phyloP scores from a whole-genome alignment of 2,797 vertebrate species.

The Rallus crepitans region DNA sequence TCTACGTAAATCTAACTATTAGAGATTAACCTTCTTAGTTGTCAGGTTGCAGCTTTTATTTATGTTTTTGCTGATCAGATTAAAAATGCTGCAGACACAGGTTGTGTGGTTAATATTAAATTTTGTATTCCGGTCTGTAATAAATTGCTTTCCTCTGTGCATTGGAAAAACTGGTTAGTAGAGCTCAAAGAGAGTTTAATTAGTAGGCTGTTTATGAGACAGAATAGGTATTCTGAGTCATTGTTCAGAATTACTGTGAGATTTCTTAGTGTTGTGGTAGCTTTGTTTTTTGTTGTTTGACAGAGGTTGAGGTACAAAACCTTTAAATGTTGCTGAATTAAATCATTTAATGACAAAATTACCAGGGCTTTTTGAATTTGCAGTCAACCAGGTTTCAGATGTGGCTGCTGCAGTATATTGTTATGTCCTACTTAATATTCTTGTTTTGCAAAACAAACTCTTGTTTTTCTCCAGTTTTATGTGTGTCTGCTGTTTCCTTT shows the following conservation, averaged over 20 bases:
- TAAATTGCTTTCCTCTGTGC: constrained; percentile 75
- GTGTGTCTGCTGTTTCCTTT: neutral
- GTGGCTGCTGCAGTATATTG: neutral
- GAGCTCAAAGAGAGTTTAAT: constrained; percentile 80
- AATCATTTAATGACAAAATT: constrained; percentile 68
- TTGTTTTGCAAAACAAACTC: neutral
- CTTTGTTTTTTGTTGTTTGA: neutral
- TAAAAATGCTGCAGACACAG: constrained; percentile 75
- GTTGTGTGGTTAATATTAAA: constrained; percentile 78
- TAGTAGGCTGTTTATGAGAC: constrained; percentile 77
- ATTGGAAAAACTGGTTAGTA: constrained; percentile 77
- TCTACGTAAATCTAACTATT: constrained; percentile 47
- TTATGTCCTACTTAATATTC: neutral
- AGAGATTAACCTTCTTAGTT: constrained; percentile 42
- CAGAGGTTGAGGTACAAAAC: constrained; percentile 17
- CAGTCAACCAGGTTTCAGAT: constrained; percentile 12
- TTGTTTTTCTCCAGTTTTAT: neutral
- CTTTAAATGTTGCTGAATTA: constrained; percentile 44
- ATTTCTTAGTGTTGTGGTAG: constrained; percentile 59
- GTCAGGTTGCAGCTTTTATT: constrained; percentile 61
- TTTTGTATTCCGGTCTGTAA: constrained; percentile 77
- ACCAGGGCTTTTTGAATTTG: constrained; percentile 27
- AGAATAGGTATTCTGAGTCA: constrained; percentile 73
- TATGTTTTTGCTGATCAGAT: constrained; percentile 76
- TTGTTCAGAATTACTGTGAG: constrained; percentile 65